Conservation (phyloP, 2,888 invertebrate species). For the Amphipoea lucens region DNA sequence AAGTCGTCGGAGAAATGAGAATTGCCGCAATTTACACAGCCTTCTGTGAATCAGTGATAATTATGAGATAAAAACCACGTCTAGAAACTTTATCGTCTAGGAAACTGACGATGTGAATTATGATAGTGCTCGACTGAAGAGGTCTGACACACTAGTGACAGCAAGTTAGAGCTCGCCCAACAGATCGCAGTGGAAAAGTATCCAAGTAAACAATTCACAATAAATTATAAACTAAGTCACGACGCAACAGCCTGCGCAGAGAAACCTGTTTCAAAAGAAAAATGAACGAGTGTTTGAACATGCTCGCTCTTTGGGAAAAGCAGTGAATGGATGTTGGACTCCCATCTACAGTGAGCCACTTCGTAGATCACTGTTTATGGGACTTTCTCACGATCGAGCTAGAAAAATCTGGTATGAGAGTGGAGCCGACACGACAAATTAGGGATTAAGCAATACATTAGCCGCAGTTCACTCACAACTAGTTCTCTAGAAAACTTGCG, state of each 20-base stretch:
- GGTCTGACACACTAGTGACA: constrained; percentile 23
- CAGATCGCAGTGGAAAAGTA: constrained; percentile 26
- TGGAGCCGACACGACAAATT: constrained; percentile 23
- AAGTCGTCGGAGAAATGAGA: constrained; percentile 63
- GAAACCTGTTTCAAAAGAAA: constrained; percentile 59
- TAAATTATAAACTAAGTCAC: constrained; percentile 46
- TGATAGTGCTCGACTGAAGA: constrained; percentile 46
- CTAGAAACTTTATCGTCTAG: constrained; percentile 58
- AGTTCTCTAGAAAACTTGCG: constrained; percentile 20
- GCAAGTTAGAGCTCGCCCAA: constrained; percentile 12
- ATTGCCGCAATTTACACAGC: constrained; percentile 64
- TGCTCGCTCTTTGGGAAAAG: constrained; percentile 61
- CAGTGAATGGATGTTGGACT: constrained; percentile 54
- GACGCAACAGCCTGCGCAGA: constrained; percentile 35
- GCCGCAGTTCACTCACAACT: constrained; percentile 34
- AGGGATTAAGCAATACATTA: constrained; percentile 37
- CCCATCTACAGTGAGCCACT: constrained; percentile 42
- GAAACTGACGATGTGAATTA: constrained; percentile 56
- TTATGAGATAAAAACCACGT: constrained; percentile 60
- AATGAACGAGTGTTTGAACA: constrained; percentile 53
- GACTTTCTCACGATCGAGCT: constrained; percentile 61
- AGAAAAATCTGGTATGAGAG: constrained; percentile 52
- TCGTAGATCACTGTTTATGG: constrained; percentile 54
- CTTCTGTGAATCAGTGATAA: constrained; percentile 66
- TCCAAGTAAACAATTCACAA: constrained; percentile 50